These are phyloP conservation scores for Chrysolina oricalcia DNA, from an alignment of 2,888 invertebrate genomes.

Conservation along the genomic window DNA sequence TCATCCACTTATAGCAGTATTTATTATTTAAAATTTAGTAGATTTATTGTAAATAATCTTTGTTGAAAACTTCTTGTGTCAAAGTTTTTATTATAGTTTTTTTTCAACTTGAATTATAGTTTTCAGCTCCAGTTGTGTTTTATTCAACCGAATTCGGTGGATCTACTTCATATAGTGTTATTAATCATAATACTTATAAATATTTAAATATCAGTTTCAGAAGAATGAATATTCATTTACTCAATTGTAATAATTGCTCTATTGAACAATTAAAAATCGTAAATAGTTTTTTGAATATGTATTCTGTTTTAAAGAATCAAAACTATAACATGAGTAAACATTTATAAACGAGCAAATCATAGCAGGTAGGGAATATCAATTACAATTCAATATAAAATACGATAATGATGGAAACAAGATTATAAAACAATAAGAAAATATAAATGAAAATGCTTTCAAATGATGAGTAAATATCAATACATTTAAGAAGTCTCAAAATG, in stretches of 20 bases:
- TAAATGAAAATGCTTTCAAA: not conserved
- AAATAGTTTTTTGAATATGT: not conserved
- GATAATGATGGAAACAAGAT: constrained; percentile 2
- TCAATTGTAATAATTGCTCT: too few species aligned
- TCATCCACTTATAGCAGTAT: constrained; percentile 54
- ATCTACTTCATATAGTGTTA: too few species aligned
- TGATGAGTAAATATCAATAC: constrained; percentile 6
- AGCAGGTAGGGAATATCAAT: not conserved
- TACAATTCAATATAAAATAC: not conserved
- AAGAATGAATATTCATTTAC: too few species aligned
- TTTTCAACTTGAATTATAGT: constrained; percentile 61
- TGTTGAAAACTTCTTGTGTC: constrained; percentile 59
- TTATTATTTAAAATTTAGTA: constrained; percentile 58
- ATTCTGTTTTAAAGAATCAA: constrained; percentile 5
- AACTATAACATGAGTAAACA: not conserved
- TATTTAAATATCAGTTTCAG: too few species aligned
- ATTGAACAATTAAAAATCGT: not conserved
- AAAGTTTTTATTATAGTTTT: constrained; percentile 61
- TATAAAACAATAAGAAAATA: not conserved
- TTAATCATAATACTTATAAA: too few species aligned
- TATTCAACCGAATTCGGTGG: constrained; percentile 22
- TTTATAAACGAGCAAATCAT: constrained; percentile 2
- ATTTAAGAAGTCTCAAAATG: not conserved
- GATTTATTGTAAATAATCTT: constrained; percentile 60
- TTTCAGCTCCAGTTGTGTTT: constrained; percentile 48